Evolutionary conservation across 2,113 vertebrate genomes (phyloP), one percentile per base, ranked within the genome.

Genomic region (Poeciliopsis prolifica): DNA sequence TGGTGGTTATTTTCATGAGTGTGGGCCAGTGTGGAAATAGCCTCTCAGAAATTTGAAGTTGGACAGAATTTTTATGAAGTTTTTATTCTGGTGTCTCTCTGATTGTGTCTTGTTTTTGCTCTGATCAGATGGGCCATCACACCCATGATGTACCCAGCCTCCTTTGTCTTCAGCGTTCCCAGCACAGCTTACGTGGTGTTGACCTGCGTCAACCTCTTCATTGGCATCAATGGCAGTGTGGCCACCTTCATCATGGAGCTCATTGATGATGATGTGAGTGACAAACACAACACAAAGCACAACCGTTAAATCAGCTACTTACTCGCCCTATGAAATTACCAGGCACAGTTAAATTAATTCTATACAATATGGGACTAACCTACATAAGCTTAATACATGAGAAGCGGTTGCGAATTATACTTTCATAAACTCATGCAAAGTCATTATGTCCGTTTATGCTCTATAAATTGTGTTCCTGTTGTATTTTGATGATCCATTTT

Each of bases 131-230:
- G 97, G 97, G 95, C 98, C 10, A 98, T 98, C 90, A 99, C 96
- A 0, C 98, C 98, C 11, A 96, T 97, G 91, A 99, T 99, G 98
- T 99, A 99, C 84, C 98, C 98, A 0, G 97, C 97, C 30, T 98
- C 98, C 70, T 99, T 99, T 2, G 42, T 99, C 77, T 99, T 99
- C 94, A 97, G 94, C 70, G 96, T 99, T 44, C 98, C 98, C 78
- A 99, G 98, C 93, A 99, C 98, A 0, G 98, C 98, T 0, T 99
- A 99, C 0, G 97, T 99, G 86, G 97, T 97, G 30, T 94, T 99
- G 77, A 99, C 97, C 84, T 98, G 96, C 2, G 86, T 98, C 81
- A 99, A 99, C 91, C 95, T 99, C 80, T 99, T 99, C 93, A 98
- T 99, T 5, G 98, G 98, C 3, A 98, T 99, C 78, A 99, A 99